Percentiles rank a stretch among this genome's conserved stretches.
Evolutionary conservation across 1,140 invertebrate species (phyloP).

Genomic region (Musca domestica): DNA sequence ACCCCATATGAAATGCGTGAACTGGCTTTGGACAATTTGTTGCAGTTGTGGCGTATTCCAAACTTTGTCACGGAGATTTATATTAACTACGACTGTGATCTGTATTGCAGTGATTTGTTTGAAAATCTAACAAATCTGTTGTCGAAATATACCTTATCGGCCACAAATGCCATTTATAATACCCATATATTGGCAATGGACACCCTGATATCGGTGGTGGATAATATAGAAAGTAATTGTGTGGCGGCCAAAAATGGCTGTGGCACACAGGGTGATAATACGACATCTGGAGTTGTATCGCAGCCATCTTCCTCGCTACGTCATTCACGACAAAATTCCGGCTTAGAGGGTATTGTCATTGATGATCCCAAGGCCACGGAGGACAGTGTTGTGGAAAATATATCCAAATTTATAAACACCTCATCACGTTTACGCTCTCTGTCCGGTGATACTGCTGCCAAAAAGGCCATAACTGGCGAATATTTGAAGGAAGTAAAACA

Average conservation of each 20-base stretch:
- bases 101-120: constrained; percentile 95
- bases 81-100: constrained; percentile 97
- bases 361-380: constrained; percentile 32
- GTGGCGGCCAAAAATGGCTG: constrained; percentile 43
- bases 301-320: constrained; percentile 23
- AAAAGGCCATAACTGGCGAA: constrained; percentile 36
- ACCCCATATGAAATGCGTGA: constrained; percentile 91
- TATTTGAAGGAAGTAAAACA: constrained; percentile 43
- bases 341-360: constrained; percentile 46
- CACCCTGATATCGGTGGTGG: constrained; percentile 88
- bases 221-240: constrained; percentile 85
- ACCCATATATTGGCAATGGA: constrained; percentile 92
- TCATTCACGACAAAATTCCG: constrained; percentile 50
- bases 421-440: constrained; percentile 38
- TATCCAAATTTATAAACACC: constrained; percentile 48
- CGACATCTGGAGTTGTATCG: constrained; percentile 5
- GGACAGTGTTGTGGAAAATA: constrained; percentile 39
- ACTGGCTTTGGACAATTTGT: constrained; percentile 79
- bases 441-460: constrained; percentile 29
- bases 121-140: constrained; percentile 94
- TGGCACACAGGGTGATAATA: constrained; percentile 16
- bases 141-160: constrained; percentile 91
- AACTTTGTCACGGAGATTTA: constrained; percentile 92
- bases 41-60: constrained; percentile 89
- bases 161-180: constrained; percentile 76